Base-by-base conservation (phyloP, 2,888 invertebrate species). In the Silvanus unidentatus region DNA sequence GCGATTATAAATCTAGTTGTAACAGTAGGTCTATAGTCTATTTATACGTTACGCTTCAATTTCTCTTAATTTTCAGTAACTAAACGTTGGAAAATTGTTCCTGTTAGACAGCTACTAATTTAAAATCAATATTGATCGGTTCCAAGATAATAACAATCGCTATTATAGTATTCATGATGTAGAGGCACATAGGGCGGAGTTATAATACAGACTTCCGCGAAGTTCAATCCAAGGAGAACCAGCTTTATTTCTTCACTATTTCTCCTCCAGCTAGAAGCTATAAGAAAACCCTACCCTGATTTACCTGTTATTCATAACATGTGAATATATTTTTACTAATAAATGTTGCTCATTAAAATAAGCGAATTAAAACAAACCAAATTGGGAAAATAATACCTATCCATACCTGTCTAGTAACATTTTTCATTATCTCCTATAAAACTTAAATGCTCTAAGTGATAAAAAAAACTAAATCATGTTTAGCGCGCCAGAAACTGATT, bases 201-300 rank as follows among this genome's bases (percentile, higher is more conserved):
- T 12, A 15, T 37, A 9, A 37, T 22, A 12, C 35, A 35, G 43
- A 50, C 53, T 55, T 55, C 55, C 55, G 50, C 53, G 51, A 52
- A 55, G 44, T 52, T 49, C 44, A 48, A 52, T 50, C 52, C 55
- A 55, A 55, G 55, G 55, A 42, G 50, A 55, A 51, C 55, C 30
- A 40, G 51, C 42, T 42, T 14, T 39, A 47, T 49, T 47, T 47
- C 44, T 50, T 43, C 45, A 42, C 44, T 37, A 32, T 12, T 12
- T 32, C 32, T 32, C 32, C 11, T 8, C 32, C 3, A 22, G 22
- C 8, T 22, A 22, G 32, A 12, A 32, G 32, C 13, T 32, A 12
- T 32, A 12, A 32, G 32, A 32, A 32, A 12, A 12, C 32, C 32
- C 32, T 32, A 32, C 32, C 32, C 32, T 9, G 11, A 32, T 32